Evolutionary conservation across 2,797 vertebrate species (phyloP), one percentile per base, ranked within the genome.

Genomic region (Enteromius unitaeniatus): DNA sequence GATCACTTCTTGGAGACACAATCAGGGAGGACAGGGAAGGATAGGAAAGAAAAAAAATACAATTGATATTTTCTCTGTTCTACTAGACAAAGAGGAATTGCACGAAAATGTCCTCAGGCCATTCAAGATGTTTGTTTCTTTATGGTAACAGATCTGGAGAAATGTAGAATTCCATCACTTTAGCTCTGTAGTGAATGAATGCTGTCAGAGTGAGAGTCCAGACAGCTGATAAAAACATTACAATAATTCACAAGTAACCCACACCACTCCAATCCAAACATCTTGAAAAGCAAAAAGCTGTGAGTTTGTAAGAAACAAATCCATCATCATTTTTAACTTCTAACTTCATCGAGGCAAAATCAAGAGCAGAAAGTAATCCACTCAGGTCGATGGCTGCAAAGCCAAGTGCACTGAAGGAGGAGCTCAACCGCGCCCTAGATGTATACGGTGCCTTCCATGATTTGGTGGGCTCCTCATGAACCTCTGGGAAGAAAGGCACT

Each of bases 1-100:
- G 85, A 65, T 10, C 51, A 69, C 88, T 37, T 3, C 49, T n/a
- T 85, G 13, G 51, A 42, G 37, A 78, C 28, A 34, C 15, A 19
- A 4, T 68, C 4, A 68, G 31, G n/a, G 17, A 69, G 58, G 42
- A 78, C 1, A 42, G 0, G 55, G n/a, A n/a, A n/a, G n/a, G n/a
- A 4, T 26, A 40, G 34, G 55, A 77, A 77, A 62, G 23, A 21
- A 51, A 51, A 21, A 51, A 53, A 34, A 3, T 5, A 9, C 6
- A 15, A 26, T 78, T 47, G 1, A 47, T 0, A 34, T n/a, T 21
- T 28, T 19, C 9, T 45, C 37, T 9, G 62, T 45, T 78, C 11
- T 47, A 14, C 28, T n/a, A 37, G 49, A 74, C 47, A 37, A 34
- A 4, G 31, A 37, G 28, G 34, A 23, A 53, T 26, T 26, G 13